Conservation (phyloP, 2,888 invertebrate genomes). For the Thelaira solivaga region DNA sequence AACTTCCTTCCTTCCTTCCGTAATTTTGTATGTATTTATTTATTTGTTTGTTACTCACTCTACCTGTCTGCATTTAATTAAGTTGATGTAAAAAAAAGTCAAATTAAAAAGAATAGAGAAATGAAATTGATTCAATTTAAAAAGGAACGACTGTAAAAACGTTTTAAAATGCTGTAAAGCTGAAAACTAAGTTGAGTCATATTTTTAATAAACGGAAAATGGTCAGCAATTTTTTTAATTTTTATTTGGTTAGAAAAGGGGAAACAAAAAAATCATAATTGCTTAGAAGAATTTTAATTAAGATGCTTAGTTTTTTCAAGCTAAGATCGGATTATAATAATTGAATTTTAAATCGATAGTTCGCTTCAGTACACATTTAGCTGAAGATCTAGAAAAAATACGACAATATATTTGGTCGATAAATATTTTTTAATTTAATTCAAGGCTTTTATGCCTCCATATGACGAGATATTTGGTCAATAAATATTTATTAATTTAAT, state of each 20-base stretch:
- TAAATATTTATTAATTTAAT: too few relatives aligned
- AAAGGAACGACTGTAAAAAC: constrained; percentile 23
- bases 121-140: constrained; percentile 16
- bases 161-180: constrained; percentile 16
- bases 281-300: too few relatives aligned
- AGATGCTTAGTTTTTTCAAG: too few relatives aligned
- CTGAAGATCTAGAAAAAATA: too few relatives aligned
- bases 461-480: too few relatives aligned
- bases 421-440: too few relatives aligned
- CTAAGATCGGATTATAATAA: too few relatives aligned
- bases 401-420: too few relatives aligned
- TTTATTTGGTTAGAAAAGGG: background rate
- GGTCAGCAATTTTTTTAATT: background rate
- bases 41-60: background rate
- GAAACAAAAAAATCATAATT: too few relatives aligned
- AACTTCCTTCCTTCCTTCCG: constrained; percentile 38
- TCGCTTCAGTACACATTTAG: too few relatives aligned
- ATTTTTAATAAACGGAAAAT: background rate
- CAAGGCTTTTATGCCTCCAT: too few relatives aligned
- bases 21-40: background rate
- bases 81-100: background rate
- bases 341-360: too few relatives aligned
- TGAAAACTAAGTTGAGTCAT: background rate
- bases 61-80: background rate
- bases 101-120: background rate